phyloP scores from a whole-genome alignment of 2,113 vertebrate genomes.

The Vidua macroura region DNA sequence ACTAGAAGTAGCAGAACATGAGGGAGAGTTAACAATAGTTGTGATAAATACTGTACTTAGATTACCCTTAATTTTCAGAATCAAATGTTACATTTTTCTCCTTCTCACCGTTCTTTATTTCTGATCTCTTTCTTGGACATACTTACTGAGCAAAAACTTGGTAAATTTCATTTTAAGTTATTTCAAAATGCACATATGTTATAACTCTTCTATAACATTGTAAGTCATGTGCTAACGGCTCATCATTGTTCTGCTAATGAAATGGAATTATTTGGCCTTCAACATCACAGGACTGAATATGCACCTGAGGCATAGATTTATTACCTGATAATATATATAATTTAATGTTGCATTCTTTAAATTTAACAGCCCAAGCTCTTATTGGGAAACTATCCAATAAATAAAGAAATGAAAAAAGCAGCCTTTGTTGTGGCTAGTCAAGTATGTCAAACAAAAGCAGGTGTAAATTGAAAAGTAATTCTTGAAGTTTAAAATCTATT shows the following conservation, averaged over 20 bases:
- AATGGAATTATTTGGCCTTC: conserved; percentile 17
- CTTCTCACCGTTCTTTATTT: background rate
- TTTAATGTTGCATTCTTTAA: conserved; percentile 8
- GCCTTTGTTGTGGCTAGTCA: background rate
- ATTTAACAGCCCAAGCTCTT: background rate
- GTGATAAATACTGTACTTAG: background rate
- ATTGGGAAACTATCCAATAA: background rate
- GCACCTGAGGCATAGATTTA: conserved; percentile 13
- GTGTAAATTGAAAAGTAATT: background rate
- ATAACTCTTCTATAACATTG: background rate
- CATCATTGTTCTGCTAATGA: conserved; percentile 3
- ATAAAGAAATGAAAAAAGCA: background rate
- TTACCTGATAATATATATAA: background rate
- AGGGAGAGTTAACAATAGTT: background rate
- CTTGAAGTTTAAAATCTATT: background rate
- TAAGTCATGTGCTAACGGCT: background rate
- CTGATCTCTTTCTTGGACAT: background rate
- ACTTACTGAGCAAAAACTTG: background rate
- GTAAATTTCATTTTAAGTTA: background rate
- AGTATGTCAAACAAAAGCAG: background rate
- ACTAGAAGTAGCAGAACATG: background rate
- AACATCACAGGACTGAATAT: background rate
- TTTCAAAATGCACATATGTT: background rate
- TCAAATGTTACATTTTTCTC: background rate
- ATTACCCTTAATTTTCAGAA: background rate